Percentiles rank a stretch among this genome's conserved stretches.
Evolutionary conservation across 2,888 invertebrate species (phyloP).

Genomic region (Morinoia aosen): DNA sequence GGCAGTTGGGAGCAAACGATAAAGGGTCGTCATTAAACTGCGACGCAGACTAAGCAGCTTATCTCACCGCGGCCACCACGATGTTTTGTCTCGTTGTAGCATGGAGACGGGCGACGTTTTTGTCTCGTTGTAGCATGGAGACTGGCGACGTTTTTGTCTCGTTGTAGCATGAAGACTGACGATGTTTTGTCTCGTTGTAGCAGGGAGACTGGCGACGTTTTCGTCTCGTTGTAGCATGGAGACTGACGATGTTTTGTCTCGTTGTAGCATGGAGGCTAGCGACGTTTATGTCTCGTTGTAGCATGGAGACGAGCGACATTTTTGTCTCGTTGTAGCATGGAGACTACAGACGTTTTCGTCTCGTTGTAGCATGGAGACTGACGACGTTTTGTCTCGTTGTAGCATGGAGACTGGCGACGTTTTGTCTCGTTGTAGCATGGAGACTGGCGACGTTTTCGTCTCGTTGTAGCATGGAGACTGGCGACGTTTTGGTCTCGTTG

Average conservation of each 20-base stretch:
- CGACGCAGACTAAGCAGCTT: slow-evolving; percentile 20
- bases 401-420: neutral
- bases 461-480: neutral
- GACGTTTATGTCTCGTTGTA: too few relatives aligned
- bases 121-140: neutral
- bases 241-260: neutral
- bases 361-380: neutral
- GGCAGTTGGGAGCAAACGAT: neutral
- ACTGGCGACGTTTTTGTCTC: neutral
- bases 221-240: neutral
- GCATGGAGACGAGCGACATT: too few relatives aligned
- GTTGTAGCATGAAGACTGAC: neutral
- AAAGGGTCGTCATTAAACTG: slow-evolving; percentile 26
- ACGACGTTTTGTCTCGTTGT: neutral
- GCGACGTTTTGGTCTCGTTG: neutral
- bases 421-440: neutral
- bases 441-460: neutral
- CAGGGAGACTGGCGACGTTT: neutral
- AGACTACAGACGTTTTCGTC: neutral
- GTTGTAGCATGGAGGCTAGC: too few relatives aligned
- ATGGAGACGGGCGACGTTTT: neutral
- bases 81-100: neutral
- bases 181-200: neutral
- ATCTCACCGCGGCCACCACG: neutral
- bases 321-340: too few relatives aligned